phyloP scores from a whole-genome alignment of 2,113 vertebrate species.

The Heterocephalus glaber region DNA sequence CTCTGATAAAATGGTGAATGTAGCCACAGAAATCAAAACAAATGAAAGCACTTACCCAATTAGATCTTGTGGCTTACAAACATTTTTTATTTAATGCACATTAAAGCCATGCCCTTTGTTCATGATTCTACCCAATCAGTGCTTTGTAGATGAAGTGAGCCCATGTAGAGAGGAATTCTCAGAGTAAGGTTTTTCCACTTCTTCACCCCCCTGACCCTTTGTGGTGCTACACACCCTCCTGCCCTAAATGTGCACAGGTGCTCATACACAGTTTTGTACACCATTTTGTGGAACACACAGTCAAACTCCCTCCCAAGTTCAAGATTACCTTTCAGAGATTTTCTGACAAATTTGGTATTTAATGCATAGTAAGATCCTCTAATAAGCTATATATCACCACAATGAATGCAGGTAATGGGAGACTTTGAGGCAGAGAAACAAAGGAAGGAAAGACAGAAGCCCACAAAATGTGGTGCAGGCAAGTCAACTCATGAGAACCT shows the following conservation, averaged over 20 bases:
- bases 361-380: neutral
- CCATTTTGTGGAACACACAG: neutral
- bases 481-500: neutral
- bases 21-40: constrained; percentile 25
- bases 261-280: neutral
- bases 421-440: neutral
- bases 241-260: neutral
- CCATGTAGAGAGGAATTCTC: neutral
- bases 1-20: neutral
- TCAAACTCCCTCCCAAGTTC: neutral
- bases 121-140: neutral
- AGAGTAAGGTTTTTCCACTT: neutral
- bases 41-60: neutral
- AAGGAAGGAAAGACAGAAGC: neutral
- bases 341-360: neutral
- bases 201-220: neutral
- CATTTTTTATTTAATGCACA: neutral
- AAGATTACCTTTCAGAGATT: neutral
- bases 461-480: neutral
- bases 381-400: neutral
- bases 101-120: neutral
- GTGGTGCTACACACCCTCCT: no score
- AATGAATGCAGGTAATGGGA: neutral
- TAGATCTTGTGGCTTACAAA: neutral
- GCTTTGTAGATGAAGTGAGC: neutral